These are phyloP conservation scores for Congeria kusceri DNA, from an alignment of 2,888 invertebrate genomes.

Conservation along the genomic window DNA sequence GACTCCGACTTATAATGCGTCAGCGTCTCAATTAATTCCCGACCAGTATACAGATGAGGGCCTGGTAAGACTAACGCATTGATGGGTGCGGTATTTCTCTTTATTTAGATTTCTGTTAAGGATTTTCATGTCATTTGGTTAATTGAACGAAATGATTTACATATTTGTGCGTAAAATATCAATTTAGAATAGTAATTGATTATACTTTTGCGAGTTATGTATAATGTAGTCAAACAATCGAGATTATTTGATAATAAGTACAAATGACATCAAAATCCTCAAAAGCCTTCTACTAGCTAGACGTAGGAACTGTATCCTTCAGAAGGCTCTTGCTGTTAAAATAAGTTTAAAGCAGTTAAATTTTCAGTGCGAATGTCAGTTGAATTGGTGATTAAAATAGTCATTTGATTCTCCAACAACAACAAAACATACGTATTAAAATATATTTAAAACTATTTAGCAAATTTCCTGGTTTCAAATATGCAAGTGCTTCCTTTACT, in stretches of 20 bases:
- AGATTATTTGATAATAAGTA: neutral
- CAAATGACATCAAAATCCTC: neutral
- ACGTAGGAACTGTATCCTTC: too few relatives aligned
- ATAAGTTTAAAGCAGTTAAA: conserved; percentile 31
- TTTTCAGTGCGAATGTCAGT: conserved; percentile 63
- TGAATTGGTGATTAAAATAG: neutral
- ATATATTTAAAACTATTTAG: too few relatives aligned
- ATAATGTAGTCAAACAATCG: too few relatives aligned
- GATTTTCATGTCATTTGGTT: neutral
- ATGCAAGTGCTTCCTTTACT: too few relatives aligned
- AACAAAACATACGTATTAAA: too few relatives aligned
- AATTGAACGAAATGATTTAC: neutral
- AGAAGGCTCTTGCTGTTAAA: neutral
- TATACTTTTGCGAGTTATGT: too few relatives aligned
- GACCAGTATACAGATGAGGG: conserved; percentile 82
- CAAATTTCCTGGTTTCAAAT: too few relatives aligned
- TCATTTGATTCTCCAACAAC: conserved; percentile 23
- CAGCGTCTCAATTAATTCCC: conserved; percentile 81
- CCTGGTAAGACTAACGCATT: conserved; percentile 80
- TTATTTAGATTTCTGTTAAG: neutral
- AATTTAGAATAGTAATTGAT: too few relatives aligned
- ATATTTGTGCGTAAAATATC: too few relatives aligned
- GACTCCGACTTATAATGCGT: conserved; percentile 79
- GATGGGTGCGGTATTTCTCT: conserved; percentile 62
- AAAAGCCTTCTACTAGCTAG: conserved; percentile 5